Conservation (phyloP, 2,888 invertebrate species). For the Homarus gammarus region DNA sequence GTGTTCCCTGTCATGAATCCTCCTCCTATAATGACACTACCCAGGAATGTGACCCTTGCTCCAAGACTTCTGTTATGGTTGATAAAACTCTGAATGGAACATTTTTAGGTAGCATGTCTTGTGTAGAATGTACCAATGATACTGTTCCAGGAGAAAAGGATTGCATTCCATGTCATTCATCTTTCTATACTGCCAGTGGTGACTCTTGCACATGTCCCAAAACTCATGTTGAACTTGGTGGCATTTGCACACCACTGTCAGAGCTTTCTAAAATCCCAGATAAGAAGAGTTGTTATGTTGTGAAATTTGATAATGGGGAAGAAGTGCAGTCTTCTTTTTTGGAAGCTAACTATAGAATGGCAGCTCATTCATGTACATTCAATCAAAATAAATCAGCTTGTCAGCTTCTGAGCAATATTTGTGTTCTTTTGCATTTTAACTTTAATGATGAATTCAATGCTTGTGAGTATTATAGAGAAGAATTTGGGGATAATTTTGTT, state of each 20-base stretch:
- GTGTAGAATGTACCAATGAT: conserved; percentile 60
- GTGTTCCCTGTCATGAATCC: conserved; percentile 45
- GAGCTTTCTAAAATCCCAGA: conserved; percentile 70
- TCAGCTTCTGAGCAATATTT: conserved; percentile 76
- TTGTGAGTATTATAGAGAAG: conserved; percentile 71
- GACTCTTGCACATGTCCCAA: conserved; percentile 63
- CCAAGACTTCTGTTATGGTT: conserved; percentile 16
- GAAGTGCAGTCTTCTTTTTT: conserved; percentile 56
- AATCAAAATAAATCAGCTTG: conserved; percentile 74
- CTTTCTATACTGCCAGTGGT: conserved; percentile 49
- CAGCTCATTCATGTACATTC: conserved; percentile 69
- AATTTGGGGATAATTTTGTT: conserved; percentile 68
- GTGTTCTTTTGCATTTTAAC: conserved; percentile 72
- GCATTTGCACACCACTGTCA: conserved; percentile 57
- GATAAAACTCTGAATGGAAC: conserved; percentile 69
- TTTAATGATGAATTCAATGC: conserved; percentile 67
- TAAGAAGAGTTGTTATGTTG: conserved; percentile 62
- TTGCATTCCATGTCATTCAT: conserved; percentile 69
- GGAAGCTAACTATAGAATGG: conserved; percentile 40
- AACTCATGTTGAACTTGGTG: conserved; percentile 54
- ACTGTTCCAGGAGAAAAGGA: conserved; percentile 43
- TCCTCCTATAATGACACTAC: conserved; percentile 39
- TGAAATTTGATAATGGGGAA: conserved; percentile 42
- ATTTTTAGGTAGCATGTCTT: conserved; percentile 26
- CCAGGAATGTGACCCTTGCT: conserved; percentile 45